Base-by-base conservation (phyloP, 2,888 invertebrate genomes). In the Caenorhabditis sp. region DNA sequence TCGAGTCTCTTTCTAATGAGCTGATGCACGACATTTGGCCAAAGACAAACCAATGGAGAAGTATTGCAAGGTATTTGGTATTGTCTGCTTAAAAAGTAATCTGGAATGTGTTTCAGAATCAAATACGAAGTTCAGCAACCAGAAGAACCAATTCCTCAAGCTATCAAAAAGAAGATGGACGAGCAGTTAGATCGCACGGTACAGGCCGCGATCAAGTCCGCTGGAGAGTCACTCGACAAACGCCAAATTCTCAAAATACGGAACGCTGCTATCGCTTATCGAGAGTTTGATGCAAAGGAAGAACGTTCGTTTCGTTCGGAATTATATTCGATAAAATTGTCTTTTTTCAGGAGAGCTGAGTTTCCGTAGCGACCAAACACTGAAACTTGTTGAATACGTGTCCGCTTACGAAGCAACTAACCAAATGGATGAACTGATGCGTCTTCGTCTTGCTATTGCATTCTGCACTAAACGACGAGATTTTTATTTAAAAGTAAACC, bases 1-100 rank as follows among this genome's bases (percentile, higher is more conserved):
- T 61, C 1, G 67, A 53, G n/a, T 18, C 60, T 0, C 67, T 76
- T 44, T 67, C 76, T 8, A 76, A 76, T 18, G 60, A 67, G 11
- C 61, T 76, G 5, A 44, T 76, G 67, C 76, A 76, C 13, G 76
- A 76, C 24, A 76, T 76, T 44, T 76, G 67, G 67, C 76, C 76
- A 0, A 76, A 76, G 22, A 37, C 76, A 5, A 76, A 76, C 15
- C 24, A 20, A 53, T 76, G 76, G 76, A 76, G 76, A 68, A 15
- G 22, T 44, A n/a, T 76, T 13, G 40, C 76, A 3, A 60, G 76
- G 76, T 76, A 47, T 9, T 22, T 26, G 13, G 44, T 8, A 37
- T 6, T 40, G 2, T 40, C 13, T 8, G 40, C 55, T 64, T 58
- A n/a, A 74, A 65, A 37, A 8, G n/a, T n/a, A n/a, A n/a, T n/a